A percentile compares a stretch with the other conserved stretches of the same genome.
phyloP scores from a whole-genome alignment of 1,140 invertebrate species.

The Dendrolimus kikuchii region DNA sequence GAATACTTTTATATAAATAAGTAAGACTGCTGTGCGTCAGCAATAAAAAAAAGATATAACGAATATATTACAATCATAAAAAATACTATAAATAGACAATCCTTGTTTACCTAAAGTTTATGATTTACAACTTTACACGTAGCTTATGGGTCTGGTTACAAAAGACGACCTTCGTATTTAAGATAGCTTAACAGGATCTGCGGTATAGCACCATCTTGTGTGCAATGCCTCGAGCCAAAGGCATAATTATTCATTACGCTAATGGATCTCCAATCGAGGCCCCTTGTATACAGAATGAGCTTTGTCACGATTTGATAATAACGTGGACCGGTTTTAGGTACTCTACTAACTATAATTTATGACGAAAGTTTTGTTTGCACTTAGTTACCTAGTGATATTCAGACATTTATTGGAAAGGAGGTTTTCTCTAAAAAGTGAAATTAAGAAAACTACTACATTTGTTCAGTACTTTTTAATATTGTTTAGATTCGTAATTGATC shows the following conservation, averaged over 20 bases:
- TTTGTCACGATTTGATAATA: constrained; percentile 41
- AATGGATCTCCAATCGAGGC: constrained; percentile 43
- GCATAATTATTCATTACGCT: constrained; percentile 53
- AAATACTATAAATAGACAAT: too few species aligned
- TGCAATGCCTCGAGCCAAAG: constrained; percentile 30
- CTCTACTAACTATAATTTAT: constrained; percentile 1
- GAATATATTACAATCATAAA: too few species aligned
- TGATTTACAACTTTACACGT: neutral
- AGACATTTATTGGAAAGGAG: too few species aligned
- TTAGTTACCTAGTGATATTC: too few species aligned
- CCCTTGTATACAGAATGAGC: constrained; percentile 21
- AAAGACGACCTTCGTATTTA: constrained; percentile 43
- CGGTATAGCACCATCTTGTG: constrained; percentile 21
- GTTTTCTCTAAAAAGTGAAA: too few species aligned
- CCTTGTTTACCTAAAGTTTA: too few species aligned
- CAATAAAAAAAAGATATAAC: too few species aligned
- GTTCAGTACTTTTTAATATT: too few species aligned
- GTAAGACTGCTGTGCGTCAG: too few species aligned
- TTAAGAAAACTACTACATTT: too few species aligned
- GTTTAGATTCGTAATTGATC: too few species aligned
- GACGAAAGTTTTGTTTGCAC: neutral
- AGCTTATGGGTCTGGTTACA: constrained; percentile 33
- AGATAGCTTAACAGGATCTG: constrained; percentile 23
- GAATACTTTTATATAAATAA: too few species aligned
- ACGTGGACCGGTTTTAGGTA: constrained; percentile 4